Percentiles rank a stretch among this genome's conserved stretches.
Evolutionary conservation across 2,113 vertebrate genomes (phyloP).

Genomic region (Gyps fulvus): DNA sequence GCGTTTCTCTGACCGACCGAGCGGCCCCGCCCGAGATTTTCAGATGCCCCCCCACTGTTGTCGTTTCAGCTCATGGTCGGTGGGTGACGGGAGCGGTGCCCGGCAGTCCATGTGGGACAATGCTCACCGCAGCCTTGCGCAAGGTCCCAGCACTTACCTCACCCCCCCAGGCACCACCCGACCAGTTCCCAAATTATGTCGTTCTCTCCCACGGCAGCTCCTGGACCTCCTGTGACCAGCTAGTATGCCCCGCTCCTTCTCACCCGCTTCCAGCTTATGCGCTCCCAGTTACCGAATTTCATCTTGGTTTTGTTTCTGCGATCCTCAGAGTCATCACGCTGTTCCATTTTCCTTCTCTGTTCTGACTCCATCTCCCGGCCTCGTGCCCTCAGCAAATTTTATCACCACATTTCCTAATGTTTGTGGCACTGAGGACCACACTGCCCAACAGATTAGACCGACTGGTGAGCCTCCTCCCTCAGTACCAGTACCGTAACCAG

Average conservation of each 20-base stretch:
- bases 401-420: background rate
- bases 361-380: background rate
- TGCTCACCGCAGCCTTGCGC: background rate
- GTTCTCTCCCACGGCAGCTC: background rate
- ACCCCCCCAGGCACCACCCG: fast-evolving
- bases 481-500: too few species aligned
- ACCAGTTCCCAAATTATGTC: background rate
- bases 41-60: too few species aligned
- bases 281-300: background rate
- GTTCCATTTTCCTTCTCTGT: background rate
- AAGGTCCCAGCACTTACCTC: background rate
- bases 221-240: fast-evolving
- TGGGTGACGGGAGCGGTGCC: background rate
- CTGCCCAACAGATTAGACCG: background rate
- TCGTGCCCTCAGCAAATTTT: background rate
- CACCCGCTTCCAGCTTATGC: background rate
- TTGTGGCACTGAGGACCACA: background rate
- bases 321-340: background rate
- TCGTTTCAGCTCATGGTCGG: background rate
- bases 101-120: background rate
- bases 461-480: background rate
- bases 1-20: fast-evolving
- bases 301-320: background rate
- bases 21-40: background rate
- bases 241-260: background rate